Base-by-base conservation (phyloP, 2,888 invertebrate species). In the Sminthurides aquaticus region DNA sequence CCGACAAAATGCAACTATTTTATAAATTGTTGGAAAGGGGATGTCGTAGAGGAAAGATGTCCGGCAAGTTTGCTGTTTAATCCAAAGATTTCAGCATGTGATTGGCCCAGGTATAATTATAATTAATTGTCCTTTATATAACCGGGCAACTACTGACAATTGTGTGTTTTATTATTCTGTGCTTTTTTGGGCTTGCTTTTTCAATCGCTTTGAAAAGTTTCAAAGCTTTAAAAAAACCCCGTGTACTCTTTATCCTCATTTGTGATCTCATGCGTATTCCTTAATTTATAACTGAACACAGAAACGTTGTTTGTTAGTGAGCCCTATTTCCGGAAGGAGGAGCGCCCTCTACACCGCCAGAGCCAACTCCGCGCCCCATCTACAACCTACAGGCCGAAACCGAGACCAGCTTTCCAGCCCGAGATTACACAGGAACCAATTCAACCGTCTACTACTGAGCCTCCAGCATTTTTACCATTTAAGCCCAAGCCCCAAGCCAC, bases 401-500 rank as follows among this genome's bases (percentile, higher is more conserved):
- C 22, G 25, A n/a, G 18, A 22, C 15, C 22, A 8, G 3, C 25
- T n/a, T 5, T 34, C 28, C 2, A 3, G 11, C 2, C 18, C 11
- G 2, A 11, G 2, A 29, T 11, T 1, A 29, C 28, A 20, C 22
- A 11, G 15, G n/a, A 8, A 57, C 27, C 29, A 29, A 3, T 29
- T n/a, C 29, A 18, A 58, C 24, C 3, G 25, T 22, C 8, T 29
- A 57, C 57, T 28, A 5, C 57, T 28, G 22, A 22, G 8, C n/a
- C 20, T 22, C 34, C 34, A n/a, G 34, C 28, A 5, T 18, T 29
- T 24, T 29, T 58, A n/a, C 34, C 26, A n/a, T 43, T 58, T 18
- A 58, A 58, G 43, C 58, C 58, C 29, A 58, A n/a, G n/a, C n/a
- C n/a, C n/a, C n/a, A n/a, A 58, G 24, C 58, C 58, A 2, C 58